A percentile compares a stretch with the other conserved stretches of the same genome.
Conservation (phyloP, 2,113 vertebrate species). For the Cryptotis parvus region DNA sequence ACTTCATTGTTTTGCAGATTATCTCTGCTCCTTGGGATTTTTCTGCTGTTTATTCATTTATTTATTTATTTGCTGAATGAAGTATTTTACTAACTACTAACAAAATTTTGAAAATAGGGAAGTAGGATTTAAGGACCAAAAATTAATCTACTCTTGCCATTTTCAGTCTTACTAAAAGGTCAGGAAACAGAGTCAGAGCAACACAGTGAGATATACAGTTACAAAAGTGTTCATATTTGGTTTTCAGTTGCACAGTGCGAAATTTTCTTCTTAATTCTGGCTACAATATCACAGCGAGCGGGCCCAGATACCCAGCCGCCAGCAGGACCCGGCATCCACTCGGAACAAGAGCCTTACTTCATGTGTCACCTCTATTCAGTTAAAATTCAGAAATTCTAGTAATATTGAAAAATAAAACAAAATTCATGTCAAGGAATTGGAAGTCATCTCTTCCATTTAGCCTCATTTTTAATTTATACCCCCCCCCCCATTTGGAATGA, state of each 20-base stretch:
- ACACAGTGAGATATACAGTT: no score
- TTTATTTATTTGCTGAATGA: constrained; percentile 5
- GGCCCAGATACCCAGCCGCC: no score
- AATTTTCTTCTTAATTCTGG: neutral
- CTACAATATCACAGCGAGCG: no score
- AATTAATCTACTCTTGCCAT: neutral
- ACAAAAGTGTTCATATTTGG: no score
- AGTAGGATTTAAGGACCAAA: neutral
- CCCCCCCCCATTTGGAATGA: neutral
- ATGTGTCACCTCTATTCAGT: no score
- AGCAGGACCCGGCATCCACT: no score
- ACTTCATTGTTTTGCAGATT: constrained; percentile 5
- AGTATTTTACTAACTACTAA: neutral
- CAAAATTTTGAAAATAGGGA: neutral
- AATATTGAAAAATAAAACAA: neutral
- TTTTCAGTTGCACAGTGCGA: no score
- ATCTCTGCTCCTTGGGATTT: neutral
- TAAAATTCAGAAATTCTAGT: neutral
- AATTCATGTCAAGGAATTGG: neutral
- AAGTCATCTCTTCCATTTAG: neutral
- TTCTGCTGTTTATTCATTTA: neutral
- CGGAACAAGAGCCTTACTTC: no score
- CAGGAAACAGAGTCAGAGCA: neutral
- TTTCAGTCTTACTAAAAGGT: neutral
- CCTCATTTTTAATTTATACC: neutral